phyloP scores from a whole-genome alignment of 2,113 vertebrate species.

The Vombatus ursinus region DNA sequence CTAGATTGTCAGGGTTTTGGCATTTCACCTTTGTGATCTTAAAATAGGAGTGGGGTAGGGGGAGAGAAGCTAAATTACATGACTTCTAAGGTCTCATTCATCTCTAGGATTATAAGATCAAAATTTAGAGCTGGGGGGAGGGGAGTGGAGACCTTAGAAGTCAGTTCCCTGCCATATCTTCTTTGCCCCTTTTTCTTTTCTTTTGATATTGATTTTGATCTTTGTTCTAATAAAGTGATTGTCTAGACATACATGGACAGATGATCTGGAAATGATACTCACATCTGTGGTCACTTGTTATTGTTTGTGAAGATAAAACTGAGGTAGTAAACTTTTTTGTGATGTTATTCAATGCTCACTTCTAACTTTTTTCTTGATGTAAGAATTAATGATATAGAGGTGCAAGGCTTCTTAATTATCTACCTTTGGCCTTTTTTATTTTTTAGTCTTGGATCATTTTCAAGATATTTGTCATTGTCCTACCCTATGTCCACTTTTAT shows the following conservation, averaged over 20 bases:
- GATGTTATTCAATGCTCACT: neutral
- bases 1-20: neutral
- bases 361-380: neutral
- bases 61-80: neutral
- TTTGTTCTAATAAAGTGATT: neutral
- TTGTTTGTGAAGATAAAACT: neutral
- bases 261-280: neutral
- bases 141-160: neutral
- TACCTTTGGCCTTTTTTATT: neutral
- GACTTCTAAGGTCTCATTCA: neutral
- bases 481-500: neutral
- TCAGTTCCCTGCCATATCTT: neutral
- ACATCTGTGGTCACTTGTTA: neutral
- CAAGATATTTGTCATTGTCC: neutral
- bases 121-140: neutral
- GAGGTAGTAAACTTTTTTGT: neutral
- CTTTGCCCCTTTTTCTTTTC: neutral
- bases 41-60: neutral
- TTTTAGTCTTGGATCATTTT: neutral
- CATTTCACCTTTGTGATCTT: neutral
- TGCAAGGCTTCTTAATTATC: neutral
- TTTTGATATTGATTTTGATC: neutral
- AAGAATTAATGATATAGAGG: neutral
- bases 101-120: neutral
- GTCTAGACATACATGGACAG: neutral